Evolutionary conservation across 2,113 vertebrate genomes (phyloP), one percentile per base, ranked within the genome.

Genomic region (Hystrix brachyura): DNA sequence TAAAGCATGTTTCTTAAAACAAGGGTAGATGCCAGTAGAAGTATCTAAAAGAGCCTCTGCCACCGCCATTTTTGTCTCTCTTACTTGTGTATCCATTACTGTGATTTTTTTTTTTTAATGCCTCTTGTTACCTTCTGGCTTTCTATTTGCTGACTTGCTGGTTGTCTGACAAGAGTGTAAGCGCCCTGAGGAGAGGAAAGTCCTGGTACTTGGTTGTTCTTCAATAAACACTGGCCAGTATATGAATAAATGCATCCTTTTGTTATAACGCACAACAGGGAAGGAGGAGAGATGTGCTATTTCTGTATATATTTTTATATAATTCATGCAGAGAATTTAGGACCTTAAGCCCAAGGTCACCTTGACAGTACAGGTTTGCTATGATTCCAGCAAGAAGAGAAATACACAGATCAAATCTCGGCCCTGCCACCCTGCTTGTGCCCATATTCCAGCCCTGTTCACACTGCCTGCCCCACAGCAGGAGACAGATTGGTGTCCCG

Each of bases 401-500:
- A 82, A 43, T 1, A 14, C 1, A 25, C 34, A 53, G 7, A 2
- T 25, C 60, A 46, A 2, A 21, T 19, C 5, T 1, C 76, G 5
- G 48, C 57, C 29, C 38, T 11, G 13, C 18, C 12, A n/a, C 14
- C 11, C 5, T 9, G 51, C 38, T 1, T 0, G 59, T 14, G 0
- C 7, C 46, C 4, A 21, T 13, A 1, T 21, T 4, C 27, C 65
- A 48, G 32, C 18, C 55, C 43, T 60, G 53, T 53, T 19, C 29
- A 4, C 4, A 1, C 21, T 29, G 23, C 18, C 12, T 90, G 48
- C 67, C 19, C 15, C 5, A 19, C 8, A 32, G 48, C 65, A 34
- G 59, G 23, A 13, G 18, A 12, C 0, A 19, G 57, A n/a, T 11
- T 38, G 3, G 0, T 17, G 46, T 10, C 34, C 13, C n/a, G 0